Evolutionary conservation across 1,140 invertebrate genomes (phyloP).

Genomic region (Dysdera silvatica): DNA sequence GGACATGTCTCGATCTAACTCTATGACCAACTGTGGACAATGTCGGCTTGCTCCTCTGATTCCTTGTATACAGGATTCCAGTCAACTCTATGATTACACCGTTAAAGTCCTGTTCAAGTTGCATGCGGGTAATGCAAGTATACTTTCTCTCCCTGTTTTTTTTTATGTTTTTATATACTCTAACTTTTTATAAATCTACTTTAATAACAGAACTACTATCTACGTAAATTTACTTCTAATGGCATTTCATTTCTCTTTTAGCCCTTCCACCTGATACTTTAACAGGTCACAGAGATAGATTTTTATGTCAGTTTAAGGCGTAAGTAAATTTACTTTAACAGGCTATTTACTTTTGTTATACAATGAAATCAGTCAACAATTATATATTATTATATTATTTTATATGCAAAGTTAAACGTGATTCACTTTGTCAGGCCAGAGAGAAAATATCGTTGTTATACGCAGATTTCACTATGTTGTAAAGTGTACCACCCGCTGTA

Average conservation of each 20-base stretch:
- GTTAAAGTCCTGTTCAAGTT: slow-evolving; percentile 94
- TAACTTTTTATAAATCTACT: too few relatives aligned
- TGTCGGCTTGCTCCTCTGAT: slow-evolving; percentile 92
- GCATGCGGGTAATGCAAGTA: slow-evolving; percentile 64
- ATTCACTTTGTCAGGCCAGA: too few relatives aligned
- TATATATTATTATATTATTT: slow-evolving; percentile 15
- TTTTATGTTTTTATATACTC: too few relatives aligned
- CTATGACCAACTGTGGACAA: slow-evolving; percentile 93
- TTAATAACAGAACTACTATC: too few relatives aligned
- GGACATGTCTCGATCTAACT: slow-evolving; percentile 86
- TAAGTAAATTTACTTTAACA: slow-evolving; percentile 27
- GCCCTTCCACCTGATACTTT: slow-evolving; percentile 81
- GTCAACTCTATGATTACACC: slow-evolving; percentile 89
- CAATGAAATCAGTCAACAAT: neutral
- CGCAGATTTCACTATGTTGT: slow-evolving; percentile 83
- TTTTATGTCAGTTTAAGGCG: slow-evolving; percentile 76
- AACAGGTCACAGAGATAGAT: slow-evolving; percentile 83
- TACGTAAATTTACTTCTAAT: too few relatives aligned
- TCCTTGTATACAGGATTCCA: slow-evolving; percentile 94
- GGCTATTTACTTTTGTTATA: neutral
- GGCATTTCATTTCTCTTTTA: slow-evolving; percentile 39
- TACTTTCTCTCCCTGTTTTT: too few relatives aligned
- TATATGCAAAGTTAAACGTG: too few relatives aligned
- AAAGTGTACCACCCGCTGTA: slow-evolving; percentile 82
- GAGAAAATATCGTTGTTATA: slow-evolving; percentile 39